Base-by-base conservation (phyloP, 2,113 vertebrate species). In the Aleadryas rufinucha region DNA sequence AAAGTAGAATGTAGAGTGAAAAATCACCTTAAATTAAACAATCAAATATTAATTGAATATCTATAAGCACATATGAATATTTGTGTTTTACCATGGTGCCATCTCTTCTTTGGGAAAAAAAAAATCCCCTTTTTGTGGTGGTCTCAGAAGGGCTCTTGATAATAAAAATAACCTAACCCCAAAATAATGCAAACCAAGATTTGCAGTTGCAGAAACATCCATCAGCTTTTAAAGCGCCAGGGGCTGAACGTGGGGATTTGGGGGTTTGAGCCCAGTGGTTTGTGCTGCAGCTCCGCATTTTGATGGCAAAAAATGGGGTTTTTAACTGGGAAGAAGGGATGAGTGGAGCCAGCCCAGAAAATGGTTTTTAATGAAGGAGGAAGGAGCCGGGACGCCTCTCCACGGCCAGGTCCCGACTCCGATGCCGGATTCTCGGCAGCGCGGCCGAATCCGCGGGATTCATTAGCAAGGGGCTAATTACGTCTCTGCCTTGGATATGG, bases 231-330 rank as follows among this genome's bases (percentile, higher is more conserved):
- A 31, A 66, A 47, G 31, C 11, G 14, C 24, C 24, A 7, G 56
- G 41, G 20, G 5, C 0, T 4, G 64, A 69, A 31, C 0, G 3
- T 1, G 33, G 26, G 2, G 42, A 6, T 53, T 87, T 33, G 3
- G 30, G 35, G 9, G 5, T 31, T 56, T 13, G 24, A 79, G 6
- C 22, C 23, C 17, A 27, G 5, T 2, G 6, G 42, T 54, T 75
- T 35, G 27, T 3, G 4, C 26, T 10, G 39, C 56, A 42, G 35
- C 50, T 66, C 64, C 39, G 44, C 44, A 24, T 68, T 79, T 70
- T 28, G 33, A 28, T 76, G 74, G 35, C 23, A 33, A 87, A 85
- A 88, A 39, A 24, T 4, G 21, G 0, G 14, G 5, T 21, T 21
- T 74, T 56, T 41, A 41, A 35, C 5, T 1, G 23, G 52, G n/a